Percentiles rank a stretch among this genome's conserved stretches.
Conservation (phyloP, 2,797 vertebrate genomes). For the Poeciliopsis presidionis region DNA sequence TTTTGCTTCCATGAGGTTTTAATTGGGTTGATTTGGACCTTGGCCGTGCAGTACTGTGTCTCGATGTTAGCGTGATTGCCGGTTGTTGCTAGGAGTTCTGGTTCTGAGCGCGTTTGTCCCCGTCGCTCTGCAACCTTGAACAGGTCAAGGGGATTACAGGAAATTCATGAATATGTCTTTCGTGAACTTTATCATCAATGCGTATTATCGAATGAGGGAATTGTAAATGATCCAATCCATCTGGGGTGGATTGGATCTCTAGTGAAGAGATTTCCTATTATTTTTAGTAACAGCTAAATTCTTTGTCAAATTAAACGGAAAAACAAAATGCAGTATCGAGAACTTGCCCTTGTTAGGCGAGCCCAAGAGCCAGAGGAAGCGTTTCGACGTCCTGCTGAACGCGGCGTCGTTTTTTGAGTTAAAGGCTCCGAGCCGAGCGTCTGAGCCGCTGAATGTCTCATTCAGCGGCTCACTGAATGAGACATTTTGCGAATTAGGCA, state of each 20-base stretch:
- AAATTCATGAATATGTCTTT: not conserved
- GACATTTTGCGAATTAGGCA: not conserved
- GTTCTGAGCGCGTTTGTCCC: not conserved
- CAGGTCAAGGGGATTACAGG: not conserved
- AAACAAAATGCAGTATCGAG: not conserved
- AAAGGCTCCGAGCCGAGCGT: not conserved
- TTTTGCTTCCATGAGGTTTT: not conserved
- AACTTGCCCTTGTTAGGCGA: not conserved
- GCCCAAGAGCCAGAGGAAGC: not conserved
- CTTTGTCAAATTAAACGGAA: not conserved
- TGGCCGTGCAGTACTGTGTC: not conserved
- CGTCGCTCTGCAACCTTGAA: too few relatives aligned
- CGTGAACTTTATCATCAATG: not conserved
- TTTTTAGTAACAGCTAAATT: not conserved
- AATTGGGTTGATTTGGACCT: not conserved
- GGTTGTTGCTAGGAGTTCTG: not conserved
- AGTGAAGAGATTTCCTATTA: not conserved
- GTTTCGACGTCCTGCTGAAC: not conserved
- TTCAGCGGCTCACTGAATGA: constrained; percentile 5
- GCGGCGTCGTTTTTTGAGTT: constrained; percentile 2
- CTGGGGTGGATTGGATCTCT: not conserved
- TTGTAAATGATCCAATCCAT: not conserved
- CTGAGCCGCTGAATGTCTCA: too few relatives aligned
- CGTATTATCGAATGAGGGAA: not conserved
- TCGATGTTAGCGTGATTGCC: not conserved